Base-by-base conservation (phyloP, 2,113 vertebrate species). In the Brachypteracias leptosomus region DNA sequence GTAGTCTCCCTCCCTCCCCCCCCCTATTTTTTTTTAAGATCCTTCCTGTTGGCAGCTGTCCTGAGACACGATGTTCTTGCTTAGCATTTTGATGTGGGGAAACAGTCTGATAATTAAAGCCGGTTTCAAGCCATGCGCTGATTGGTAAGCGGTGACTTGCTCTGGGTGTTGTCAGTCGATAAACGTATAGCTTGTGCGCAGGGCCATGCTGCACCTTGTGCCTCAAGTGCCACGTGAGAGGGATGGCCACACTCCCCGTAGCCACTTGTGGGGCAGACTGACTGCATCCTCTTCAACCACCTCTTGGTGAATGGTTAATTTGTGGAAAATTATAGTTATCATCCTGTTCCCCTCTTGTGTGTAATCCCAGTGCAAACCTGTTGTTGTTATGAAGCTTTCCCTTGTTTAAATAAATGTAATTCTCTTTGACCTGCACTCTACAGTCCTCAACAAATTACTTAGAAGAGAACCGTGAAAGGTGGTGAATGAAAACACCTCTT, bases 1-100 rank as follows among this genome's bases (percentile, higher is more conserved):
- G 72, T 71, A 88, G 94, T 92, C 65, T 47, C 14, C 47, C 54
- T 19, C 10, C 54, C 9, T 0, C 13, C 1, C 3, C 1, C 2
- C 5, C 10, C 20, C 10, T 28, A 38, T 38, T 28, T 65, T 61
- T 65, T 79, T 74, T 95, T 94, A 96, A 96, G 95, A 95, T 96
- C 93, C 95, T 97, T 96, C 93, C 95, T 96, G 92, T 96, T 97
- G 96, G 96, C 96, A 93, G 44, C 80, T 93, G 93, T 96, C 96
- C 96, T 95, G 95, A 96, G 95, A 96, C 95, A 90, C 49, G 54
- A 92, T 97, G 96, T 97, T 96, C 96, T 96, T 92, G 95, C 92
- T 95, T 94, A 97, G 96, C 93, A 96, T 97, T 97, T 96, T 96
- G 96, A 96, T 97, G 96, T 97, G 96, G 93, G 96, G 96, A 97